Evolutionary conservation across 2,888 invertebrate species (phyloP).

Genomic region (Antitype chi): DNA sequence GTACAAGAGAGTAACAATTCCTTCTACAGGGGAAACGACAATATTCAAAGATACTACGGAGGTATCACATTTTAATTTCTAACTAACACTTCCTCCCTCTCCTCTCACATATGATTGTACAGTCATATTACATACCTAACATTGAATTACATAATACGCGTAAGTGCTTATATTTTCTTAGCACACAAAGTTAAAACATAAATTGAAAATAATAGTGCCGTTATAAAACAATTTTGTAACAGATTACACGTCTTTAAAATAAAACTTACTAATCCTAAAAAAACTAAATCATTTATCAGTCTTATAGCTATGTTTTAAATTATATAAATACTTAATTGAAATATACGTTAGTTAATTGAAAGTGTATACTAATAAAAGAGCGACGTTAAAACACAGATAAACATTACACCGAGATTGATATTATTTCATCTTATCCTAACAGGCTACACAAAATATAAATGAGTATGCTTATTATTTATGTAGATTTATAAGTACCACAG

Average conservation of each 20-base stretch:
- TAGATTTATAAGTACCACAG: slow-evolving; percentile 83
- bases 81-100: slow-evolving; percentile 67
- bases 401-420: slow-evolving; percentile 71
- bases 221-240: slow-evolving; percentile 74
- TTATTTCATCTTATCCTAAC: slow-evolving; percentile 81
- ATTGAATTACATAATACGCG: slow-evolving; percentile 72
- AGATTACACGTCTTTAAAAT: slow-evolving; percentile 64
- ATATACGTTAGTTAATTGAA: slow-evolving; percentile 69
- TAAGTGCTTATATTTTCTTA: slow-evolving; percentile 67
- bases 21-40: slow-evolving; percentile 75
- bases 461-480: slow-evolving; percentile 77
- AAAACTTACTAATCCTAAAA: slow-evolving; percentile 68
- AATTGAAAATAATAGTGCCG: slow-evolving; percentile 81
- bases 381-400: slow-evolving; percentile 73
- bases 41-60: slow-evolving; percentile 75
- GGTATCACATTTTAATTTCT: slow-evolving; percentile 82
- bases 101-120: slow-evolving; percentile 66
- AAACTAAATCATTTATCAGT: slow-evolving; percentile 86
- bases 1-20: slow-evolving; percentile 69
- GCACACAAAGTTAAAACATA: slow-evolving; percentile 74
- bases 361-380: slow-evolving; percentile 70
- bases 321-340: slow-evolving; percentile 73
- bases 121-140: slow-evolving; percentile 73
- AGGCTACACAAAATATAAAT: slow-evolving; percentile 80
- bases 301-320: slow-evolving; percentile 86